A percentile compares a stretch with the other conserved stretches of the same genome.
Evolutionary conservation across 2,797 vertebrate species (phyloP).

Genomic region (Eutrigla gurnardus): DNA sequence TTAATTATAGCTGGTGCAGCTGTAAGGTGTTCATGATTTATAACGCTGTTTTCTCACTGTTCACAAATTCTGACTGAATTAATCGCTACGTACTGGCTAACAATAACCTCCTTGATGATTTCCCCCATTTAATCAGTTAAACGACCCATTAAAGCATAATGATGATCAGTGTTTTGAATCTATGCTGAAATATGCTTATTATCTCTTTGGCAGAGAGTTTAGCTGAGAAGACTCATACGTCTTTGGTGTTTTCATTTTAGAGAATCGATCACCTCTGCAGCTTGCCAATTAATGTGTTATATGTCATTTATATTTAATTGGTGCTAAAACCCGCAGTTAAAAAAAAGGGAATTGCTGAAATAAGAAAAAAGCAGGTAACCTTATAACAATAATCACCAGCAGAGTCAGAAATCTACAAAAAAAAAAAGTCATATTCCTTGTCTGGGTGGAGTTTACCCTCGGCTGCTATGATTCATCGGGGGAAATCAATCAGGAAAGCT

Average conservation of each 20-base stretch:
- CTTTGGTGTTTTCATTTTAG: background rate
- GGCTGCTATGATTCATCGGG: constrained; percentile 59
- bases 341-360: background rate
- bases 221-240: background rate
- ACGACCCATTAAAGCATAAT: background rate
- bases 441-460: constrained; percentile 39
- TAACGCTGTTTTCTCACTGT: background rate
- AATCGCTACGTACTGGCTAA: background rate
- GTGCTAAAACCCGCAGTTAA: background rate
- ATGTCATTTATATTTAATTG: background rate
- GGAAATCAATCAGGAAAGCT: constrained; percentile 68
- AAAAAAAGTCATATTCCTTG: background rate
- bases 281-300: background rate
- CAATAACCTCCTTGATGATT: background rate
- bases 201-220: background rate
- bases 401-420: constrained; percentile 1
- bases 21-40: constrained; percentile 30
- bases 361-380: background rate
- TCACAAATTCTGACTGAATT: background rate
- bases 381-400: background rate
- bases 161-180: background rate
- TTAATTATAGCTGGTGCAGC: constrained; percentile 39
- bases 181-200: no score
- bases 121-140: background rate
- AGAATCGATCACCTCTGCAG: background rate